Conservation (phyloP, 2,888 invertebrate genomes). For the Cetonia aurata region DNA sequence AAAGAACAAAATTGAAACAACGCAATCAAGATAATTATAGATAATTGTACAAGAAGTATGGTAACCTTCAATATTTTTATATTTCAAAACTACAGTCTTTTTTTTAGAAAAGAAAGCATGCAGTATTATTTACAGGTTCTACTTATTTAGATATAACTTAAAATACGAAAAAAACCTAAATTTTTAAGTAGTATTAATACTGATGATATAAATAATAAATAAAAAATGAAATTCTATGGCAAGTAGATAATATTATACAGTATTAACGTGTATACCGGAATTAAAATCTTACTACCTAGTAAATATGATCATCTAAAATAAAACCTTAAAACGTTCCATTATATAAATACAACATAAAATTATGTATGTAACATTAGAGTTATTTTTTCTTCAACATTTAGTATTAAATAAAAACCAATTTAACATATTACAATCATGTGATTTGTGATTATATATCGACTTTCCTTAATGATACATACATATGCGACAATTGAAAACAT, state of each 20-base stretch:
- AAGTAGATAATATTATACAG: slow-evolving; percentile 39
- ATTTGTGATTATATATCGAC: too few relatives aligned
- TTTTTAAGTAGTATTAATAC: slow-evolving; percentile 42
- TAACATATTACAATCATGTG: too few relatives aligned
- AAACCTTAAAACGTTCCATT: too few relatives aligned
- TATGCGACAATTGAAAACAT: background rate
- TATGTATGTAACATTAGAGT: too few relatives aligned
- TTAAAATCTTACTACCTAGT: slow-evolving; percentile 31
- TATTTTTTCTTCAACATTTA: too few relatives aligned
- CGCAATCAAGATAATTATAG: background rate
- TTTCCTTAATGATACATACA: too few relatives aligned
- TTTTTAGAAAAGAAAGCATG: slow-evolving; percentile 16
- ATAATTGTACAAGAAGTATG: slow-evolving; percentile 9
- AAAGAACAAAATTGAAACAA: too few relatives aligned
- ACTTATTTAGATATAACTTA: slow-evolving; percentile 11
- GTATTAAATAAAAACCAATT: too few relatives aligned
- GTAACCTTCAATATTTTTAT: slow-evolving; percentile 19
- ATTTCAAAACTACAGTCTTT: slow-evolving; percentile 33
- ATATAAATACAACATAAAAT: too few relatives aligned
- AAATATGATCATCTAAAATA: slow-evolving; percentile 34
- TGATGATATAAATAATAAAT: slow-evolving; percentile 42
- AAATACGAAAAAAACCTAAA: slow-evolving; percentile 30
- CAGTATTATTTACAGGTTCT: slow-evolving; percentile 6
- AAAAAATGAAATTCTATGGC: slow-evolving; percentile 39
- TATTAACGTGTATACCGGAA: slow-evolving; percentile 26